Conservation (phyloP, 2,888 invertebrate species). For the Limnephilus auricula region DNA sequence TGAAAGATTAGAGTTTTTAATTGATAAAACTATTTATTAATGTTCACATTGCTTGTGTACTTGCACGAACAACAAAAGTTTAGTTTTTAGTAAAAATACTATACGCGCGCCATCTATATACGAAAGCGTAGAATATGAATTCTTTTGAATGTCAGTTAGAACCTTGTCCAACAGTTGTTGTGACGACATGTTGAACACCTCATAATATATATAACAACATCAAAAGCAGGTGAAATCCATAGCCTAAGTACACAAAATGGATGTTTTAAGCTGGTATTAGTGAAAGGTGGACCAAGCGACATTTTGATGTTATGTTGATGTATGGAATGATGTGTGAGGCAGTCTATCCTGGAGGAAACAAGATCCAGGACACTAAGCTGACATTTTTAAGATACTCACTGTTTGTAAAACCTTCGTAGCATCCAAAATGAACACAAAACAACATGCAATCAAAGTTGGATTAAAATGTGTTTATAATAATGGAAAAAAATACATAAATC, state of each 20-base stretch:
- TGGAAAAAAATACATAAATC: not conserved
- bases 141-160: too few relatives aligned
- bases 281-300: not conserved
- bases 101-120: too few relatives aligned
- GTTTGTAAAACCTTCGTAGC: conserved; percentile 2
- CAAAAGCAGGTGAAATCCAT: not conserved
- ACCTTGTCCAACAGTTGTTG: too few relatives aligned
- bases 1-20: too few relatives aligned
- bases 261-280: not conserved
- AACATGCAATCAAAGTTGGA: not conserved
- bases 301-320: not conserved
- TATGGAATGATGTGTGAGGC: not conserved
- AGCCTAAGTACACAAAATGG: not conserved
- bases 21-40: too few relatives aligned
- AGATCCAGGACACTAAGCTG: not conserved
- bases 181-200: not conserved
- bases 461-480: not conserved
- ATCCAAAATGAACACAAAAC: not conserved
- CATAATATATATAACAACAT: not conserved
- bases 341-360: not conserved
- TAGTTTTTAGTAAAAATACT: too few relatives aligned
- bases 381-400: not conserved
- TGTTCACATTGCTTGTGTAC: too few relatives aligned
- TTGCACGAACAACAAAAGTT: too few relatives aligned
- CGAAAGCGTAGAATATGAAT: too few relatives aligned